A percentile compares a stretch with the other conserved stretches of the same genome.
Conservation (phyloP, 2,113 vertebrate species). For the Gallinago media region DNA sequence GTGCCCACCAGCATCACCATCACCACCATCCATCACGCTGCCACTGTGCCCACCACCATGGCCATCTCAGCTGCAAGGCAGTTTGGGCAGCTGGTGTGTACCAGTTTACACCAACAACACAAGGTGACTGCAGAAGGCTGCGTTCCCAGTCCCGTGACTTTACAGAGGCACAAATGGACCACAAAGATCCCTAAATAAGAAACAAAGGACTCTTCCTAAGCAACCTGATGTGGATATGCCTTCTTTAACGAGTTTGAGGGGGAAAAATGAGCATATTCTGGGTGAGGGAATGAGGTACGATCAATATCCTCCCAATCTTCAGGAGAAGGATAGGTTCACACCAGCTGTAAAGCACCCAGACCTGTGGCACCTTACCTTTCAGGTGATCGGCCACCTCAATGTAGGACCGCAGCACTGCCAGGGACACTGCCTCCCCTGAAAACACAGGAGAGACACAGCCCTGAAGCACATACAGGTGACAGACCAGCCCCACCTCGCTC, state of each 20-base stretch:
- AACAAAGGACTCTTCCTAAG: background rate
- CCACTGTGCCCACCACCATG: background rate
- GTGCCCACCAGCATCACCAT: no score
- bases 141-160: background rate
- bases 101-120: background rate
- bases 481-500: background rate
- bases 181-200: background rate
- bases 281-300: background rate
- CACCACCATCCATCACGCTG: background rate
- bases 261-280: background rate
- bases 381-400: conserved; percentile 82
- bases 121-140: background rate
- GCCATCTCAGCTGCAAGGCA: background rate
- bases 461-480: background rate
- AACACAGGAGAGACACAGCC: conserved; percentile 33
- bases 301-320: background rate
- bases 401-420: conserved; percentile 84
- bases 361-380: conserved; percentile 76
- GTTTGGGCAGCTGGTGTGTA: background rate
- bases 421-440: conserved; percentile 92
- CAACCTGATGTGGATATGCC: background rate
- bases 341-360: background rate
- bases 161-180: background rate
- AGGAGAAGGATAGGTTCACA: background rate
- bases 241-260: background rate